Evolutionary conservation across 1,140 invertebrate genomes (phyloP).

Genomic region (Panagrolaimus sp.): DNA sequence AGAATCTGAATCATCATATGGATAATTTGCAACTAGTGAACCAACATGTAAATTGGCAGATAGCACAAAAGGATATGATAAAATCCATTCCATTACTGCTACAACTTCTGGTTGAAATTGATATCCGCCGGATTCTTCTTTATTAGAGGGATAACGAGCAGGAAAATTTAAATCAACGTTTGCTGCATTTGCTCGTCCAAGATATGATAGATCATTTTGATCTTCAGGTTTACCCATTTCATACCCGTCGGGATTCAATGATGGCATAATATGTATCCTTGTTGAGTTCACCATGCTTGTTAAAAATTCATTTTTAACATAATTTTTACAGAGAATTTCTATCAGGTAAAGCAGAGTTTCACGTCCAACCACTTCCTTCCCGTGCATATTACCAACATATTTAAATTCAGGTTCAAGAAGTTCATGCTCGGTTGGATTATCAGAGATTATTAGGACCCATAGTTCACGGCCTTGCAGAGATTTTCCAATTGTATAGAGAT

Average conservation of each 20-base stretch:
- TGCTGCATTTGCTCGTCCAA: conserved; percentile 75
- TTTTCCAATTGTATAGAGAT: conserved; percentile 77
- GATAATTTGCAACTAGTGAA: conserved; percentile 85
- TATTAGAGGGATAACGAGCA: conserved; percentile 71
- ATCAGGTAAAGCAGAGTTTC: conserved; percentile 77
- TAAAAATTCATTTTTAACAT: conserved; percentile 68
- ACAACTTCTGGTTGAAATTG: conserved; percentile 71
- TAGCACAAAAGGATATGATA: conserved; percentile 78
- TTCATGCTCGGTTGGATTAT: conserved; percentile 75
- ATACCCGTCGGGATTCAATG: conserved; percentile 86
- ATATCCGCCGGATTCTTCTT: conserved; percentile 66
- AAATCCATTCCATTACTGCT: conserved; percentile 85
- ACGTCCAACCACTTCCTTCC: conserved; percentile 83
- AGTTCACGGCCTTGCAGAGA: conserved; percentile 75
- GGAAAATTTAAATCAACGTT: conserved; percentile 90
- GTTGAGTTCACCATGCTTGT: conserved; percentile 73
- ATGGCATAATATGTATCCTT: conserved; percentile 72
- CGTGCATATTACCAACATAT: conserved; percentile 91
- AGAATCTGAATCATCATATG: conserved; percentile 73
- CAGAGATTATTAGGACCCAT: conserved; percentile 75
- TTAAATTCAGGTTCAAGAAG: conserved; percentile 83
- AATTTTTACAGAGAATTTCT: conserved; percentile 80
- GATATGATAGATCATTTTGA: conserved; percentile 35
- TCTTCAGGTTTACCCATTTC: conserved; percentile 69
- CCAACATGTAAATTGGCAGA: conserved; percentile 92